Evolutionary conservation across 2,888 invertebrate genomes (phyloP).

Genomic region (Drosophila infuscata): DNA sequence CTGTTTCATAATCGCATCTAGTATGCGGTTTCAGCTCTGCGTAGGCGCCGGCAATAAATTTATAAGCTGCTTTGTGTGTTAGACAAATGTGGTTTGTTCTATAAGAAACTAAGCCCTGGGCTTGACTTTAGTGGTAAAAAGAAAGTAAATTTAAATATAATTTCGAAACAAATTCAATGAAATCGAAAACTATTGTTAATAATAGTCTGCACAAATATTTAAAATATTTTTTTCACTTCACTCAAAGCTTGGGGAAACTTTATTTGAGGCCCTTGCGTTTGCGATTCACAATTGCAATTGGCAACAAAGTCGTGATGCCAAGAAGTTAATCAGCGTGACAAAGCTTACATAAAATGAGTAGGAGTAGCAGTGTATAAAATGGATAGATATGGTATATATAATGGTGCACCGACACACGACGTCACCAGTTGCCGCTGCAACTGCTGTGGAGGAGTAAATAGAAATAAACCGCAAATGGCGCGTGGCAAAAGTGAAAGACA

Average conservation of each 20-base stretch:
- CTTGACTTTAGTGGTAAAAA: not conserved
- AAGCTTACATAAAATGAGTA: constrained; percentile 46
- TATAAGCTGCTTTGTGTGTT: not conserved
- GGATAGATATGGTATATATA: not conserved
- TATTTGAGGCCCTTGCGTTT: constrained; percentile 1
- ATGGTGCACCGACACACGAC: constrained; percentile 8
- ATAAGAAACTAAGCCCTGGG: not conserved
- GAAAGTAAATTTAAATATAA: not conserved
- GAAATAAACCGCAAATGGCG: constrained; percentile 46
- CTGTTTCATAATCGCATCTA: constrained; percentile 15
- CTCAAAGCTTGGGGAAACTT: not conserved
- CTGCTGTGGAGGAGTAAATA: not conserved
- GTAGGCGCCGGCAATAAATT: constrained; percentile 23
- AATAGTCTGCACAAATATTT: not conserved
- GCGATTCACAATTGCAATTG: constrained; percentile 13
- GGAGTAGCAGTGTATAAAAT: constrained; percentile 11
- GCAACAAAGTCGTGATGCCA: constrained; percentile 7
- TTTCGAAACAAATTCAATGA: not conserved
- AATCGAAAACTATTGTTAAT: not conserved
- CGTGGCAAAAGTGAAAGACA: constrained; percentile 52
- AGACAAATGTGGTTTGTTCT: not conserved
- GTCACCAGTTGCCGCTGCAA: constrained; percentile 40
- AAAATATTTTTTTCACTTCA: not conserved
- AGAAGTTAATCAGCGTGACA: constrained; percentile 31
- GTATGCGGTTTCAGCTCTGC: constrained; percentile 7